phyloP scores from a whole-genome alignment of 92 coral and sea anemone species.

The Palythoa heliodiscus region DNA sequence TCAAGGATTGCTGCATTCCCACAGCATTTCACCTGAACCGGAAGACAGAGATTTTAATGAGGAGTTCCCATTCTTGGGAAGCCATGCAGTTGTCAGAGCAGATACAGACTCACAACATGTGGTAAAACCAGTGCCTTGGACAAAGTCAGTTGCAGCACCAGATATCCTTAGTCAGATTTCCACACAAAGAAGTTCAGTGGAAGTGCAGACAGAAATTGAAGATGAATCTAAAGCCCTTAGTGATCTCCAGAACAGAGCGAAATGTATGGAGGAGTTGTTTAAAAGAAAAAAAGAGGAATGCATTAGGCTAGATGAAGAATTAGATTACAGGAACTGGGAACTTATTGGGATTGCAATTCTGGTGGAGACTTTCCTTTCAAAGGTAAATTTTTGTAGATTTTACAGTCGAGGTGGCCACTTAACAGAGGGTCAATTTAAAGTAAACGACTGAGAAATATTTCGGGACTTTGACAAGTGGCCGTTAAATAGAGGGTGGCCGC shows the following conservation, averaged over 20 bases:
- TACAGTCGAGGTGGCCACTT: too few relatives aligned
- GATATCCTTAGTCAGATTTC: constrained; percentile 88
- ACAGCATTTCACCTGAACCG: constrained; percentile 50
- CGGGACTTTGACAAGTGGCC: too few relatives aligned
- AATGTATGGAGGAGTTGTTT: constrained; percentile 58
- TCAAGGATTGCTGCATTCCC: constrained; percentile 42
- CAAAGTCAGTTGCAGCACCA: constrained; percentile 57
- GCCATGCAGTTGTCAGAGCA: neutral
- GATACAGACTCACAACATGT: neutral
- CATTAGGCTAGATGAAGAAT: constrained; percentile 56
- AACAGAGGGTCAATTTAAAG: too few relatives aligned
- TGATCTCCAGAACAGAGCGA: constrained; percentile 64
- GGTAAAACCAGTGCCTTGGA: constrained; percentile 21
- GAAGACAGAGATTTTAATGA: constrained; percentile 38
- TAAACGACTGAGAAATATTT: too few relatives aligned
- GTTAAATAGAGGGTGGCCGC: too few relatives aligned
- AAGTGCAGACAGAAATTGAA: constrained; percentile 78
- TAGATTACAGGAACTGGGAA: constrained; percentile 54
- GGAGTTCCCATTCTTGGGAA: constrained; percentile 43
- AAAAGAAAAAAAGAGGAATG: constrained; percentile 63
- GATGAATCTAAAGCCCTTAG: constrained; percentile 54
- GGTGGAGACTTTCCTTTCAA: constrained; percentile 50
- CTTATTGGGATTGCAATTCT: constrained; percentile 68
- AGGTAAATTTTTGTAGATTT: constrained; percentile 51
- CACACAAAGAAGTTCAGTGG: constrained; percentile 75